Conservation (phyloP, 2,113 vertebrate species). For the Odobenus rosmarus region DNA sequence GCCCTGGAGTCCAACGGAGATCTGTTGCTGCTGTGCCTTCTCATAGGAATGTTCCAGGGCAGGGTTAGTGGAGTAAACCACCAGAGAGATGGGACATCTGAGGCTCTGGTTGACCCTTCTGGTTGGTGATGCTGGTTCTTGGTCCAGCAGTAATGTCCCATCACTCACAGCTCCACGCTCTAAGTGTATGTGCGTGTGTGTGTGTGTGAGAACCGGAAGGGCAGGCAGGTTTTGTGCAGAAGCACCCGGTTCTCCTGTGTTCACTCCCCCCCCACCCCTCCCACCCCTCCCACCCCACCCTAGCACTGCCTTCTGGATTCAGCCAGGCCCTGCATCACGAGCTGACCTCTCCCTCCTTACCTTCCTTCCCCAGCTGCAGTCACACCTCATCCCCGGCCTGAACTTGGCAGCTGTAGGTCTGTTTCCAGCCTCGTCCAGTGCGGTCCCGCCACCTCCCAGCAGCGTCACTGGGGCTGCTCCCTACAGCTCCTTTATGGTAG, state of each 20-base stretch:
- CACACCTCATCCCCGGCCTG: slow-evolving; percentile 95
- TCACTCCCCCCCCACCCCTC: too few relatives aligned
- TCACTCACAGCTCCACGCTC: too few relatives aligned
- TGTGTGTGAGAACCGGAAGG: neutral
- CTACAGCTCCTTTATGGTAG: slow-evolving; percentile 94
- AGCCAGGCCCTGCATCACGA: accelerated
- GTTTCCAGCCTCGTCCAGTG: slow-evolving; percentile 93
- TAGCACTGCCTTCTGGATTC: neutral
- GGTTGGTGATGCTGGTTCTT: neutral
- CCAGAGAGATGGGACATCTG: neutral
- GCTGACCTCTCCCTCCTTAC: neutral
- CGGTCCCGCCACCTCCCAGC: slow-evolving; percentile 91
- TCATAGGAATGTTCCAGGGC: accelerated
- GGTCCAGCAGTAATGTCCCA: too few relatives aligned
- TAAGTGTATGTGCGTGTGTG: too few relatives aligned
- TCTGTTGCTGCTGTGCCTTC: too few relatives aligned
- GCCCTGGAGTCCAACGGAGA: neutral
- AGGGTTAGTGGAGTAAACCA: neutral
- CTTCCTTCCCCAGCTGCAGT: slow-evolving; percentile 88
- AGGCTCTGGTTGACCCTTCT: neutral
- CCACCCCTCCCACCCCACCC: too few relatives aligned
- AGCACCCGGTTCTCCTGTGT: neutral
- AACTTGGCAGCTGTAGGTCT: slow-evolving; percentile 95
- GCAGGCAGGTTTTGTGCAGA: neutral
- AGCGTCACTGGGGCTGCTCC: slow-evolving; percentile 89